phyloP scores from a whole-genome alignment of 2,888 invertebrate genomes.

The Cantharis rufa region DNA sequence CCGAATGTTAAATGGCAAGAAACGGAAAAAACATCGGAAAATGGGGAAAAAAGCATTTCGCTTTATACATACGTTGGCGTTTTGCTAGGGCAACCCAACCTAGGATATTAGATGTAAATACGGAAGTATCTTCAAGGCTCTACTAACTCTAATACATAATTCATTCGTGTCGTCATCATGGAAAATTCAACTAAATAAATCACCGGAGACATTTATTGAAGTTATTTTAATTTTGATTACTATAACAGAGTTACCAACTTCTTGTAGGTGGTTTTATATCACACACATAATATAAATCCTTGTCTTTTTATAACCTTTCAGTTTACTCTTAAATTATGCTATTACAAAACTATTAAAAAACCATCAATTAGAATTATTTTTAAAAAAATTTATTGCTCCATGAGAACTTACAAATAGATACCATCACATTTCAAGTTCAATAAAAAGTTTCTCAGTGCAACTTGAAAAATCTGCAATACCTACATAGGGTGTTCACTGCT shows the following conservation, averaged over 20 bases:
- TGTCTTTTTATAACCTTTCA: not conserved
- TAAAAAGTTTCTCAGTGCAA: not conserved
- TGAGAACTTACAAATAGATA: not conserved
- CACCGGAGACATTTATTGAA: constrained; percentile 9
- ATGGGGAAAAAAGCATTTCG: constrained; percentile 7
- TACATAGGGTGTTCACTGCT: too few species aligned
- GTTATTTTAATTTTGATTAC: constrained; percentile 11
- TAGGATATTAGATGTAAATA: constrained; percentile 15
- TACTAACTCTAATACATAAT: constrained; percentile 10
- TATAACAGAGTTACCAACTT: not conserved
- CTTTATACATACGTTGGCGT: constrained; percentile 8
- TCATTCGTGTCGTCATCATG: constrained; percentile 7
- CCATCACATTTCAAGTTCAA: not conserved
- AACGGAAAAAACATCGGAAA: constrained; percentile 9
- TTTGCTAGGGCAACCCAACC: not conserved
- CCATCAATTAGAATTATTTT: not conserved
- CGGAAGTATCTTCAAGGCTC: constrained; percentile 16
- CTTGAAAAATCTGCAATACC: not conserved
- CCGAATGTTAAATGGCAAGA: constrained; percentile 11
- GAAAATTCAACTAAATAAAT: constrained; percentile 13
- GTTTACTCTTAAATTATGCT: not conserved
- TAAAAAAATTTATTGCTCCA: not conserved
- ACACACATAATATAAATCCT: not conserved
- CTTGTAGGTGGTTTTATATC: not conserved
- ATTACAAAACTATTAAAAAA: not conserved